Evolutionary conservation across 2,113 vertebrate genomes (phyloP).

Genomic region (Pimephales promelas): DNA sequence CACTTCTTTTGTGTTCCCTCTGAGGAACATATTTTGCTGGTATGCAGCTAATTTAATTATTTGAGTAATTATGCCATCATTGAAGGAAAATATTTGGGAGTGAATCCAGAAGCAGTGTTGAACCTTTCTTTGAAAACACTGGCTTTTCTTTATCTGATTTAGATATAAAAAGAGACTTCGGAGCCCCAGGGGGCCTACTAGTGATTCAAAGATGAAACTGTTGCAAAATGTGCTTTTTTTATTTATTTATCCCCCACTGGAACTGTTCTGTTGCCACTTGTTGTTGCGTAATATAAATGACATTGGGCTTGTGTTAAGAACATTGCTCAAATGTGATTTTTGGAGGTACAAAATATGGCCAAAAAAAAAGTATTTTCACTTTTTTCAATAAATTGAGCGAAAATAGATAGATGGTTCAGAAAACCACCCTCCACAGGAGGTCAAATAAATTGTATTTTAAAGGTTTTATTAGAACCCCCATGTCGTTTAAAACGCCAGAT

Average conservation of each 20-base stretch:
- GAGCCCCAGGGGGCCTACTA: not conserved
- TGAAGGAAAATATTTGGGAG: constrained; percentile 45
- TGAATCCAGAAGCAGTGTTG: constrained; percentile 41
- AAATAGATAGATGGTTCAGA: too few species aligned
- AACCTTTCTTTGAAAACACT: constrained; percentile 36
- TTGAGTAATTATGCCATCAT: constrained; percentile 44
- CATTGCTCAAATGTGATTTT: constrained; percentile 8
- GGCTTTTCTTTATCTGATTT: constrained; percentile 24
- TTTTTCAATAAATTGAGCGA: not conserved
- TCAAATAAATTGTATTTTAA: not conserved
- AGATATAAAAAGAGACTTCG: constrained; percentile 5
- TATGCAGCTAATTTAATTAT: constrained; percentile 49
- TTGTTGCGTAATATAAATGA: not conserved
- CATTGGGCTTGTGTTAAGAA: not conserved
- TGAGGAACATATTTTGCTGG: constrained; percentile 26
- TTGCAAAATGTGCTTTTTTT: constrained; percentile 30
- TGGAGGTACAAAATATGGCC: not conserved
- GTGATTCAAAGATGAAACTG: not conserved
- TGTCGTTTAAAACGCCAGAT: not conserved
- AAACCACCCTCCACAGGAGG: not conserved
- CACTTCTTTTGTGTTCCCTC: constrained; percentile 35
- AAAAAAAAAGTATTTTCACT: not conserved
- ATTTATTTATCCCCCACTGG: too few species aligned
- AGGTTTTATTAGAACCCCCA: not conserved
- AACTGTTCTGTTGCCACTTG: not conserved